Evolutionary conservation across 2,797 vertebrate species (phyloP).

Genomic region (Fringilla coelebs): DNA sequence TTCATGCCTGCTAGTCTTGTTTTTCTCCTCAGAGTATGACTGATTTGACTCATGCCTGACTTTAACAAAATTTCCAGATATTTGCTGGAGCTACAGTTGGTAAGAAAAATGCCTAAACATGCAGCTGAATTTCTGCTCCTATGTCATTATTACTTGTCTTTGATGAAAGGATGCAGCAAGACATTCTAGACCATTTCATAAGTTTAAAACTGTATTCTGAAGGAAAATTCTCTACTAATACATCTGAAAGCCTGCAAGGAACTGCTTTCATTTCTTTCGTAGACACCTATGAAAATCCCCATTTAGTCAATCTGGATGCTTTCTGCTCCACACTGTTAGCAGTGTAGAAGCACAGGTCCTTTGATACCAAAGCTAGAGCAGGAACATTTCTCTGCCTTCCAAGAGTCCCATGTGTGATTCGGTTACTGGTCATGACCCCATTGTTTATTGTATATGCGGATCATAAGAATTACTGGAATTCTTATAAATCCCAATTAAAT

Average conservation of each 20-base stretch:
- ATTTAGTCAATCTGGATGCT: background rate
- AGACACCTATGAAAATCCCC: background rate
- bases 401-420: background rate
- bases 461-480: slow-evolving; percentile 14
- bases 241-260: background rate
- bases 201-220: background rate
- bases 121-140: background rate
- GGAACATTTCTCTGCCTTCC: background rate
- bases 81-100: background rate
- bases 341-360: background rate
- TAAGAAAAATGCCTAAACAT: background rate
- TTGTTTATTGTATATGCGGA: background rate
- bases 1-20: background rate
- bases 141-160: background rate
- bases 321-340: background rate
- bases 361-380: background rate
- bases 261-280: background rate
- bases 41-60: background rate
- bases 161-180: background rate
- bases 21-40: background rate
- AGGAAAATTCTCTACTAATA: background rate
- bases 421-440: background rate
- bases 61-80: background rate
- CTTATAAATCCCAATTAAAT: slow-evolving; percentile 35
- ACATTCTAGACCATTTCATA: background rate